phyloP scores from a whole-genome alignment of 2,888 invertebrate genomes.

The Cosmia trapezina region DNA sequence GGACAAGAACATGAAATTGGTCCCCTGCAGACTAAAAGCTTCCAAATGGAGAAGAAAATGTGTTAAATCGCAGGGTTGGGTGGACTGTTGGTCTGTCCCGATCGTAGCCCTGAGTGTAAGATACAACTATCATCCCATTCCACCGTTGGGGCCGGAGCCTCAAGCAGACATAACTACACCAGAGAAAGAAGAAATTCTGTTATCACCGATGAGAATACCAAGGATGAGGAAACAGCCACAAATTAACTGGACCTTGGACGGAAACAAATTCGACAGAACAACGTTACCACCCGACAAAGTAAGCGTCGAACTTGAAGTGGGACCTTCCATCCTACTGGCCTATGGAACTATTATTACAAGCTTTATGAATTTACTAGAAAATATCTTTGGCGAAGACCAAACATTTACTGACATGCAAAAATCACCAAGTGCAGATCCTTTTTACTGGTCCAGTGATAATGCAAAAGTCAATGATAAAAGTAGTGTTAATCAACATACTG shows the following conservation, averaged over 20 bases:
- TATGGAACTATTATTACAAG: conserved; percentile 98
- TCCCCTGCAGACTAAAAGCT: conserved; percentile 91
- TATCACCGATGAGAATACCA: conserved; percentile 97
- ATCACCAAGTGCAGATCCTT: conserved; percentile 85
- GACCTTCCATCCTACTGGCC: conserved; percentile 97
- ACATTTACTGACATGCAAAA: conserved; percentile 97
- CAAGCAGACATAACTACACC: conserved; percentile 98
- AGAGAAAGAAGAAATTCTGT: conserved; percentile 97
- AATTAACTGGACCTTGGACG: conserved; percentile 92
- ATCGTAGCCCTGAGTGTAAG: conserved; percentile 97
- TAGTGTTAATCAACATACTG: conserved; percentile 86
- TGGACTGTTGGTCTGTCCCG: conserved; percentile 99
- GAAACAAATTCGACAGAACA: conserved; percentile 96
- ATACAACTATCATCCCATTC: conserved; percentile 98
- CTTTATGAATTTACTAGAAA: conserved; percentile 97
- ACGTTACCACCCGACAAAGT: conserved; percentile 96
- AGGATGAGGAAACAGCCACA: conserved; percentile 93
- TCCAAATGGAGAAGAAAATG: conserved; percentile 96
- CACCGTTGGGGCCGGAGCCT: conserved; percentile 96
- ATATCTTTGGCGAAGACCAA: conserved; percentile 99
- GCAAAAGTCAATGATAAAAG: conserved; percentile 83
- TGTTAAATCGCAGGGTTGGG: conserved; percentile 94
- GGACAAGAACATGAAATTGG: conserved; percentile 96
- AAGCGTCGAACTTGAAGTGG: conserved; percentile 97
- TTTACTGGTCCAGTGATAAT: conserved; percentile 83